Evolutionary conservation across 2,797 vertebrate species (phyloP).

Genomic region (Gouania willdenowi): DNA sequence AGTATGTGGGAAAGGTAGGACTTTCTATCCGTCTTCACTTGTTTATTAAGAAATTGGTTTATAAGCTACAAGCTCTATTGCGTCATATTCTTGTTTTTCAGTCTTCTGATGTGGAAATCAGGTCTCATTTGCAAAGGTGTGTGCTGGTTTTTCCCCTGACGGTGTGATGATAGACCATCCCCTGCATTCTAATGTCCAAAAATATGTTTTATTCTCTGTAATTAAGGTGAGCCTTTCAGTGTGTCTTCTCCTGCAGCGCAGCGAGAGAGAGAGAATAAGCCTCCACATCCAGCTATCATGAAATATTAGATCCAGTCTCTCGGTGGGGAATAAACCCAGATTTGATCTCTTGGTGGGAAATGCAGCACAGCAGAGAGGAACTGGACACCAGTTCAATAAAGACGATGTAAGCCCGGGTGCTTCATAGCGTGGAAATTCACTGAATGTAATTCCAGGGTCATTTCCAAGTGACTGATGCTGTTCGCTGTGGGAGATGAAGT

Average conservation of each 20-base stretch:
- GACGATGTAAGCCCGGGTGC: not conserved
- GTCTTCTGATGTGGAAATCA: conserved; percentile 36
- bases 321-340: conserved; percentile 17
- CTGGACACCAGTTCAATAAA: conserved; percentile 2
- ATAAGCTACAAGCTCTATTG: conserved; percentile 26
- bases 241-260: conserved; percentile 3
- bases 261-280: conserved; percentile 19
- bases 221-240: conserved; percentile 32
- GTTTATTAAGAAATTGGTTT: conserved; percentile 37
- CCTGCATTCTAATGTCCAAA: conserved; percentile 25
- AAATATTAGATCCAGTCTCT: conserved; percentile 28
- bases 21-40: conserved; percentile 6
- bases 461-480: conserved; percentile 19
- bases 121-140: conserved; percentile 19
- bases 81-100: conserved; percentile 15
- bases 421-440: not conserved
- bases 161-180: conserved; percentile 1
- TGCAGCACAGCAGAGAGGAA: conserved; percentile 12
- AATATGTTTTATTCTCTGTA: conserved; percentile 27
- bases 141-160: not conserved
- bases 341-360: conserved; percentile 27
- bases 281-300: conserved; percentile 22
- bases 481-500: not conserved
- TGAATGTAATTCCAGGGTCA: conserved; percentile 7
- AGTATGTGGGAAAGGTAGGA: conserved; percentile 96